phyloP scores from a whole-genome alignment of 92 coral and sea anemone species.

The Isaurus tuberculatus region DNA sequence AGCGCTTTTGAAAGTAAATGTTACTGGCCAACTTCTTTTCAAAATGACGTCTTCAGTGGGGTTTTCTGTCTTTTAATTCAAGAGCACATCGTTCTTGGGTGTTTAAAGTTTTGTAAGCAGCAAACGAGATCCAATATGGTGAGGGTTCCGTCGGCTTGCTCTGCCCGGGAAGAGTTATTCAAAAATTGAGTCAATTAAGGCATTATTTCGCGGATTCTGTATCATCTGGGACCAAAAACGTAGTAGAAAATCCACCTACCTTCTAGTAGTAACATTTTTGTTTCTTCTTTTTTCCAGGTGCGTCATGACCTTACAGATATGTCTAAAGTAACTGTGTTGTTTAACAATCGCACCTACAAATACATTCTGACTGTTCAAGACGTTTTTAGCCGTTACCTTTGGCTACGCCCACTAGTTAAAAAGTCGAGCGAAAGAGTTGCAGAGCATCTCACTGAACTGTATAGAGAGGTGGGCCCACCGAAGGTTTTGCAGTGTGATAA shows the following conservation, averaged over 20 bases:
- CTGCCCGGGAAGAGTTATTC: too few relatives aligned
- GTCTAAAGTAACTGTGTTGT: conserved; percentile 39
- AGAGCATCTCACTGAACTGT: background rate
- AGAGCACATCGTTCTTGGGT: too few relatives aligned
- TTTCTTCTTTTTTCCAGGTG: conserved; percentile 10
- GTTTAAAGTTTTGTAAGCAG: too few relatives aligned
- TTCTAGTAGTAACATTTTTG: background rate
- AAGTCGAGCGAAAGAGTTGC: conserved; percentile 48
- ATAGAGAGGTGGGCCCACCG: conserved; percentile 37
- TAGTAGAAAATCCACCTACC: background rate
- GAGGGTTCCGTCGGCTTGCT: too few relatives aligned
- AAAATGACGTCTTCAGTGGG: too few relatives aligned
- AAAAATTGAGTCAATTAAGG: too few relatives aligned
- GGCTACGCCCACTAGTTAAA: conserved; percentile 57
- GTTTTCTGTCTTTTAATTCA: too few relatives aligned
- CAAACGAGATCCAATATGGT: too few relatives aligned
- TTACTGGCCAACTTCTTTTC: too few relatives aligned
- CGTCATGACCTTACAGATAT: conserved; percentile 65
- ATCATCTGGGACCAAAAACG: background rate
- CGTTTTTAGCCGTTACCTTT: conserved; percentile 59
- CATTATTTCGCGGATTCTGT: background rate
- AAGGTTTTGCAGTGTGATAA: conserved; percentile 57
- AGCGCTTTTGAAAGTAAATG: too few relatives aligned
- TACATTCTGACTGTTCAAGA: conserved; percentile 63
- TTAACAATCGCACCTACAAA: conserved; percentile 30